Evolutionary conservation across 2,797 vertebrate species (phyloP).

Genomic region (Lacerta viridis): DNA sequence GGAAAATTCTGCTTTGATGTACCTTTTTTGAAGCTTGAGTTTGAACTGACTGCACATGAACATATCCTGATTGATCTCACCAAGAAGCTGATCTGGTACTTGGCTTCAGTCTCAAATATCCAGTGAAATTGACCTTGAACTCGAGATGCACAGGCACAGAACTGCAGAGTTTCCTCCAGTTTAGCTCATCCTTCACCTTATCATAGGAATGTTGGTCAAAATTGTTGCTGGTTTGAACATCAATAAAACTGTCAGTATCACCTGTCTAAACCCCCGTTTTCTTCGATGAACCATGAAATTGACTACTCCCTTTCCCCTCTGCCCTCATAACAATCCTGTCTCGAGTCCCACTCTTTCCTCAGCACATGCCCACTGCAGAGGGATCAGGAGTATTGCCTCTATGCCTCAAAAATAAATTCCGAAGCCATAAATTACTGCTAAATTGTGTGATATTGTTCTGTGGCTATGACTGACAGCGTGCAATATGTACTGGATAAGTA

Average conservation of each 20-base stretch:
- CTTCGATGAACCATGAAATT: conserved; percentile 12
- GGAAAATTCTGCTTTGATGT: conserved; percentile 15
- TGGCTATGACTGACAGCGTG: conserved; percentile 12
- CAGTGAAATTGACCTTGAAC: conserved; percentile 7
- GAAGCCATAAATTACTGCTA: conserved; percentile 43
- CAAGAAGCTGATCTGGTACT: neutral
- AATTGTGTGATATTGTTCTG: conserved; percentile 21
- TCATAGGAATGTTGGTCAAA: conserved; percentile 11
- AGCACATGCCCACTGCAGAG: neutral
- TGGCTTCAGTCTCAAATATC: neutral
- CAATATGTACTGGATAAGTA: conserved; percentile 11
- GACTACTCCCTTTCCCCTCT: neutral
- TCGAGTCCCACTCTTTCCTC: neutral
- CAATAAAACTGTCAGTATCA: conserved; percentile 43
- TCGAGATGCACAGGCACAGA: neutral
- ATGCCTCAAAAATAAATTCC: conserved; percentile 41
- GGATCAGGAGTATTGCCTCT: conserved; percentile 34
- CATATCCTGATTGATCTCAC: neutral
- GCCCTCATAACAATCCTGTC: neutral
- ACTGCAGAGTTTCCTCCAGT: conserved; percentile 4
- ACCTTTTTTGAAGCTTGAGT: conserved; percentile 7
- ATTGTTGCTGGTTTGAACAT: conserved; percentile 31
- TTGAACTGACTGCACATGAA: neutral
- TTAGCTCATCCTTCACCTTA: conserved; percentile 12
- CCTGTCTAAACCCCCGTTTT: conserved; percentile 13